Percentiles rank a stretch among this genome's conserved stretches.
phyloP scores from a whole-genome alignment of 2,888 invertebrate genomes.

The Acrobasis suavella region DNA sequence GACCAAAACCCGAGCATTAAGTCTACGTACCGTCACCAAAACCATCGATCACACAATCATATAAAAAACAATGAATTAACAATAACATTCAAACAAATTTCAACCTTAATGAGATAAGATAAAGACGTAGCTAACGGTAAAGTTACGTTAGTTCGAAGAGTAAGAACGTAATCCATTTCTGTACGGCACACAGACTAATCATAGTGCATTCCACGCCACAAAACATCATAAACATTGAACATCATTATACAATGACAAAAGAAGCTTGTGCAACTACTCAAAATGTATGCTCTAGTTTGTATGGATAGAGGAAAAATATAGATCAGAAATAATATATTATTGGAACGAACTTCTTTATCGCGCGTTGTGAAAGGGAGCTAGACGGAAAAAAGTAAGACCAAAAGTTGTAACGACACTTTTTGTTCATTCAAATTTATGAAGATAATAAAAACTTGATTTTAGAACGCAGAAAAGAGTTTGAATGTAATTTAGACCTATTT shows the following conservation, averaged over 20 bases:
- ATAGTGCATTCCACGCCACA: slow-evolving; percentile 70
- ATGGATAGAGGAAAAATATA: slow-evolving; percentile 42
- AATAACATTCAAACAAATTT: slow-evolving; percentile 30
- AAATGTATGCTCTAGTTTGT: slow-evolving; percentile 62
- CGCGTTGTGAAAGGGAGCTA: too few relatives aligned
- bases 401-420: too few relatives aligned
- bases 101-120: slow-evolving; percentile 33
- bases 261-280: slow-evolving; percentile 77
- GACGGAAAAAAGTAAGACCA: too few relatives aligned
- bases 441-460: too few relatives aligned
- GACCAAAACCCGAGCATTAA: slow-evolving; percentile 41
- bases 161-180: slow-evolving; percentile 47
- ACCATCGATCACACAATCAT: slow-evolving; percentile 50
- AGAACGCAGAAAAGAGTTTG: too few relatives aligned
- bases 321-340: too few relatives aligned
- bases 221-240: slow-evolving; percentile 70
- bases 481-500: too few relatives aligned
- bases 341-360: too few relatives aligned
- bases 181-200: slow-evolving; percentile 60
- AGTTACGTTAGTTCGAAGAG: slow-evolving; percentile 17
- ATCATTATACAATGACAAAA: slow-evolving; percentile 81
- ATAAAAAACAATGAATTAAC: slow-evolving; percentile 23
- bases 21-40: slow-evolving; percentile 43
- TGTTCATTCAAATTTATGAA: too few relatives aligned
- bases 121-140: neutral